A percentile compares a stretch with the other conserved stretches of the same genome.
phyloP scores from a whole-genome alignment of 92 coral and sea anemone species.

The Heliopora coerulea region DNA sequence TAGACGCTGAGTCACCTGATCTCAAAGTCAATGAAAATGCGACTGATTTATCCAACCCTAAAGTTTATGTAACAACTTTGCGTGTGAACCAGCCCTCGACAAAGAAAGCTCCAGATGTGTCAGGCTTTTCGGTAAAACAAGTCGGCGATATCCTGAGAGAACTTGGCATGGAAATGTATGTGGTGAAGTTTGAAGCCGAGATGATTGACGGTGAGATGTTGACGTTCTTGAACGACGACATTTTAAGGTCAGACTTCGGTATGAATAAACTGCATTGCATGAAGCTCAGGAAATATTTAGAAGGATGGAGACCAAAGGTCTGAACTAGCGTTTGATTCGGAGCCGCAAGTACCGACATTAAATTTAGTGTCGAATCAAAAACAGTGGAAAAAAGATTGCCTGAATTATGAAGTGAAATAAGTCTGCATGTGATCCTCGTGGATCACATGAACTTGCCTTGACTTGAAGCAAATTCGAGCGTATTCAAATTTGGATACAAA shows the following conservation, averaged over 20 bases:
- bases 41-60: neutral
- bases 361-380: no score
- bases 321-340: no score
- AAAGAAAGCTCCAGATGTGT: conserved; percentile 13
- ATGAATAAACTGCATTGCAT: conserved; percentile 49
- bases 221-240: conserved; percentile 38
- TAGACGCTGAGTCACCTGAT: neutral
- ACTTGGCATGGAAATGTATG: conserved; percentile 45
- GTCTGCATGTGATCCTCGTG: no score
- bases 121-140: conserved; percentile 6
- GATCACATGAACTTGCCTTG: no score
- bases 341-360: no score
- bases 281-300: conserved; percentile 45
- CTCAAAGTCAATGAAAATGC: neutral
- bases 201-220: conserved; percentile 55
- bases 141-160: conserved; percentile 39
- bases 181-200: conserved; percentile 41
- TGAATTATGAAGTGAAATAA: no score
- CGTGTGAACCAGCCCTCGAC: neutral
- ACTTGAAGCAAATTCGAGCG: no score
- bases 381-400: no score
- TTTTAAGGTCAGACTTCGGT: conserved; percentile 39
- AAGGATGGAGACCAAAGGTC: conserved; percentile 54
- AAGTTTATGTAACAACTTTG: neutral
- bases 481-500: no score